Evolutionary conservation across 2,888 invertebrate species (phyloP).

Genomic region (Pheosia gnoma): DNA sequence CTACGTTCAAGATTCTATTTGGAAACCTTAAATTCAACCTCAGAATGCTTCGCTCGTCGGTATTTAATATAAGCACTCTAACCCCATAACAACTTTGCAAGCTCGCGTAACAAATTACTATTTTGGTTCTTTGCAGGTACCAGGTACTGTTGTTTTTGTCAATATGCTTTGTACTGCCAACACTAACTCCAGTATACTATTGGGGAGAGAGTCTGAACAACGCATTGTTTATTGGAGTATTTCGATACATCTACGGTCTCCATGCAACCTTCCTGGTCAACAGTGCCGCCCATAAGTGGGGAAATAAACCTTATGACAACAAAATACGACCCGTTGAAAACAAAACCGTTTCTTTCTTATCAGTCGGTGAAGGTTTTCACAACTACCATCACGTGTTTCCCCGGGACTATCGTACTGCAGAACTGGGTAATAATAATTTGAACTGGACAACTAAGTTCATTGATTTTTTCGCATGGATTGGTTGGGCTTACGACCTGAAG

Average conservation of each 20-base stretch:
- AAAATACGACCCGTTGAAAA: conserved; percentile 33
- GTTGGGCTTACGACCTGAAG: conserved; percentile 30
- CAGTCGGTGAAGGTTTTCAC: conserved; percentile 47
- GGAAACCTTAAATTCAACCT: too few species aligned
- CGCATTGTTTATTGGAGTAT: conserved; percentile 57
- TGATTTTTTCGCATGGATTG: conserved; percentile 29
- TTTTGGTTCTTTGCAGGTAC: too few species aligned
- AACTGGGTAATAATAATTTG: conserved; percentile 32
- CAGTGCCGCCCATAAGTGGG: conserved; percentile 82
- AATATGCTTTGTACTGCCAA: conserved; percentile 16
- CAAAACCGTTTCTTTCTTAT: conserved; percentile 21
- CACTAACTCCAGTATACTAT: conserved; percentile 31
- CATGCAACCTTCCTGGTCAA: conserved; percentile 58
- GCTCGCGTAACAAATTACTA: too few species aligned
- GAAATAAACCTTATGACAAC: conserved; percentile 63
- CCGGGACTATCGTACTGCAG: conserved; percentile 46
- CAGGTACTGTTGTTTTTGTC: too few species aligned
- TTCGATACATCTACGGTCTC: conserved; percentile 80
- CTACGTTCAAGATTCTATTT: too few species aligned
- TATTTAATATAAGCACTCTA: too few species aligned
- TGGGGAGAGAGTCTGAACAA: conserved; percentile 79
- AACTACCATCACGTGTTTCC: conserved; percentile 47
- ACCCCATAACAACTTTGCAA: too few species aligned
- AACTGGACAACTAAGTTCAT: conserved; percentile 26
- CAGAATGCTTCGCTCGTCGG: too few species aligned